Evolutionary conservation across 2,797 vertebrate genomes (phyloP).

Genomic region (Gymnopithys bicolor): DNA sequence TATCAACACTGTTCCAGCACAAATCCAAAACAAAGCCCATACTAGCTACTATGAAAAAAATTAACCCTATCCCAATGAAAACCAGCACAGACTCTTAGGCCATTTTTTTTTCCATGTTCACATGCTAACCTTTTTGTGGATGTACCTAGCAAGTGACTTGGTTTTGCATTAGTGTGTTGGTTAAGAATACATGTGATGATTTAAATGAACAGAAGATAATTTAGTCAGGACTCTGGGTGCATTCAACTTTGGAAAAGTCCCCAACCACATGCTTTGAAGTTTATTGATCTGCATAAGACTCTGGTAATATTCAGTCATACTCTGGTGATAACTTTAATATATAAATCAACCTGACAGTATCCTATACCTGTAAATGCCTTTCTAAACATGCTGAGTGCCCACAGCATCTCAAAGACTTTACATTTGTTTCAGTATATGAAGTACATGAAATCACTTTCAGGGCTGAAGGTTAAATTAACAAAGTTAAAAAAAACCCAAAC

Average conservation of each 20-base stretch:
- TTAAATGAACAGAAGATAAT: neutral
- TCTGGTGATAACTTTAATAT: neutral
- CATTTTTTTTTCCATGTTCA: neutral
- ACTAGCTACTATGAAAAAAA: neutral
- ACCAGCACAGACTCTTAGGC: neutral
- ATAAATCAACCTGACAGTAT: neutral
- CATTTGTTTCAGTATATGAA: neutral
- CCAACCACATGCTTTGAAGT: neutral
- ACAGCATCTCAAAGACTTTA: neutral
- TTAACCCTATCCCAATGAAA: neutral
- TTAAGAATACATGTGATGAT: neutral
- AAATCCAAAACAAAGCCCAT: neutral
- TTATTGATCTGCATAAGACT: neutral
- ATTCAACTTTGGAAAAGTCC: neutral
- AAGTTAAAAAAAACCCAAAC: neutral
- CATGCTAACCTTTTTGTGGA: neutral
- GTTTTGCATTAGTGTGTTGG: accelerated
- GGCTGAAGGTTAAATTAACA: neutral
- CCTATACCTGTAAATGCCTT: neutral
- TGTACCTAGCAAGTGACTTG: neutral
- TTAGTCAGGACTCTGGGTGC: neutral
- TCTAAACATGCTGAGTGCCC: neutral
- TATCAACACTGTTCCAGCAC: neutral
- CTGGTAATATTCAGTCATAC: neutral
- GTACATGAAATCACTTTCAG: neutral